Evolutionary conservation across 2,113 vertebrate genomes (phyloP).

Genomic region (Cariama cristata): DNA sequence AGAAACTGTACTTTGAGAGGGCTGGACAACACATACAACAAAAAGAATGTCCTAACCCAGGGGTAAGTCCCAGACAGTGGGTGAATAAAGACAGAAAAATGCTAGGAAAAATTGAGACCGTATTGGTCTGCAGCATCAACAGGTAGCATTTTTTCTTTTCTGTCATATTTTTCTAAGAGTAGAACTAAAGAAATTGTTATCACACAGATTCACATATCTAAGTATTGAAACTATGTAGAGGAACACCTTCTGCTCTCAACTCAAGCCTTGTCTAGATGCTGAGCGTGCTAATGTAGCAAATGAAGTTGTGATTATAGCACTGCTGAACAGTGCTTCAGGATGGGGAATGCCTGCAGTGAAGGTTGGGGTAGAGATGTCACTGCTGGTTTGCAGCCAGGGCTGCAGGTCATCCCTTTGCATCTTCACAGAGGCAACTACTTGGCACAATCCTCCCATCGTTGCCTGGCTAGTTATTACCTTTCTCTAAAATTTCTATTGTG

Average conservation of each 20-base stretch:
- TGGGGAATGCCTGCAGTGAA: fast-evolving
- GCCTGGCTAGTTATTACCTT: background rate
- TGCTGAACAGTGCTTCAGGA: background rate
- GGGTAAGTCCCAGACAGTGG: background rate
- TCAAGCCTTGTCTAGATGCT: background rate
- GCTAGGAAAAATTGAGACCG: fast-evolving
- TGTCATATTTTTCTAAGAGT: background rate
- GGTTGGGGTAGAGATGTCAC: background rate
- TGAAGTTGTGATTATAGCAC: background rate
- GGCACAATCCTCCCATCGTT: background rate
- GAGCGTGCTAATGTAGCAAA: background rate
- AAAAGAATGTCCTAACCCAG: background rate
- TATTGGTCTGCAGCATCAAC: background rate
- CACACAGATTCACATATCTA: background rate
- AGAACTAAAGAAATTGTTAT: background rate
- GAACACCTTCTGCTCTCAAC: background rate
- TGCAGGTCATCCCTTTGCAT: background rate
- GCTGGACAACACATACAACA: background rate
- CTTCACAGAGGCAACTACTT: background rate
- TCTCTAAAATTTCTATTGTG: fast-evolving
- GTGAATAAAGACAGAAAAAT: background rate
- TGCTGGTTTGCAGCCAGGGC: background rate
- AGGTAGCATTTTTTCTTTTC: background rate
- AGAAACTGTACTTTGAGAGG: background rate
- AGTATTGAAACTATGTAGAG: background rate